Evolutionary conservation across 2,113 vertebrate genomes (phyloP).

Genomic region (Corydoras sp.): DNA sequence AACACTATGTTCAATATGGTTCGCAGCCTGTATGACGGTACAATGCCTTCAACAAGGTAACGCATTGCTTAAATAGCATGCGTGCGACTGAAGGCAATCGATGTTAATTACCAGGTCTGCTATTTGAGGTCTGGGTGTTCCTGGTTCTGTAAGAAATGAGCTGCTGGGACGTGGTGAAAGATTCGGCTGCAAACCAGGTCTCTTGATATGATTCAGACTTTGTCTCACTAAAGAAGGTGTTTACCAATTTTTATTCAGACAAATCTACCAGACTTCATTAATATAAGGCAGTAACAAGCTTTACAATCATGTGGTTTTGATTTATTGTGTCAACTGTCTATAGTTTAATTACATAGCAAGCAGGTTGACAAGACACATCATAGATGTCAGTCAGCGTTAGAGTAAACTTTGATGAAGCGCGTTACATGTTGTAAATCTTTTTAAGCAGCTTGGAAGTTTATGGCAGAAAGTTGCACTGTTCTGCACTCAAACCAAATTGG

Average conservation of each 20-base stretch:
- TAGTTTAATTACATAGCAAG: constrained; percentile 25
- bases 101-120: too few species aligned
- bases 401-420: not conserved
- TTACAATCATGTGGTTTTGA: constrained; percentile 15
- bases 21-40: too few species aligned
- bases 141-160: too few species aligned
- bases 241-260: not conserved
- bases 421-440: constrained; percentile 18
- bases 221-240: too few species aligned
- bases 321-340: constrained; percentile 3
- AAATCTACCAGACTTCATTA: constrained; percentile 9
- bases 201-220: too few species aligned
- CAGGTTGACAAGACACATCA: constrained; percentile 10
- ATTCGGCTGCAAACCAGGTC: too few species aligned
- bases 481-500: not conserved
- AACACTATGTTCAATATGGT: too few species aligned
- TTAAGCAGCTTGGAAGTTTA: not conserved
- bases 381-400: constrained; percentile 24
- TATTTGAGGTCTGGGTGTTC: too few species aligned
- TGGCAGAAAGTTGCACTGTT: not conserved
- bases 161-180: too few species aligned
- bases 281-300: constrained; percentile 8
- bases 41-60: too few species aligned
- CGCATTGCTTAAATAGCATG: too few species aligned
- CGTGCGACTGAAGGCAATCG: too few species aligned